A percentile compares a stretch with the other conserved stretches of the same genome.
Evolutionary conservation across 2,888 invertebrate species (phyloP).

Genomic region (Petrolisthes cinctipes): DNA sequence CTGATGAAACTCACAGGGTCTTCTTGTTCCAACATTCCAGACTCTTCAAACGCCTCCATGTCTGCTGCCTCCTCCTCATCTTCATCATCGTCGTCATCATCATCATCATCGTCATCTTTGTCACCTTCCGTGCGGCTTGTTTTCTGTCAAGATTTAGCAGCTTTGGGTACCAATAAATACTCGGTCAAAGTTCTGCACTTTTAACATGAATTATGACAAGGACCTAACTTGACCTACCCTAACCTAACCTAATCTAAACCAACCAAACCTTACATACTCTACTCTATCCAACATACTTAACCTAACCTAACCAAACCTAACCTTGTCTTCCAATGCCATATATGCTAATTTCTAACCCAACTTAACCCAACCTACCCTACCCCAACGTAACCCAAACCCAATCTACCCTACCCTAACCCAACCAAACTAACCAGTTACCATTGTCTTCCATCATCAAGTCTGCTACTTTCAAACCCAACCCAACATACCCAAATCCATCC

Average conservation of each 20-base stretch:
- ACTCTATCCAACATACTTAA: too few species aligned
- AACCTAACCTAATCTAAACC: too few species aligned
- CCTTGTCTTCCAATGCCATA: constrained; percentile 83
- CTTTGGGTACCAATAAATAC: too few species aligned
- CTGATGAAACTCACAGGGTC: constrained; percentile 75
- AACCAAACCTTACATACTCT: too few species aligned
- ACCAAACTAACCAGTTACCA: too few species aligned
- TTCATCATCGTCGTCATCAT: constrained; percentile 73
- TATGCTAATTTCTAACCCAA: constrained; percentile 84
- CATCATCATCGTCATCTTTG: constrained; percentile 75
- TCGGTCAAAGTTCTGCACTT: too few species aligned
- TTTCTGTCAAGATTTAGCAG: constrained; percentile 11
- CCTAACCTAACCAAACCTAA: constrained; percentile 1
- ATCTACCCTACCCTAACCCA: too few species aligned
- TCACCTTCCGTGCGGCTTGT: constrained; percentile 13
- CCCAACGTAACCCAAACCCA: too few species aligned
- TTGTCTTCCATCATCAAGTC: too few species aligned
- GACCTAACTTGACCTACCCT: not conserved
- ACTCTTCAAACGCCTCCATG: constrained; percentile 98
- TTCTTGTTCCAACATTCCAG: constrained; percentile 91
- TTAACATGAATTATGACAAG: too few species aligned
- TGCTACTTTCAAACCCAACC: too few species aligned
- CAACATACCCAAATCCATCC: not conserved
- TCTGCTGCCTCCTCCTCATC: constrained; percentile 91
- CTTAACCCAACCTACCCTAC: too few species aligned